Base-by-base conservation (phyloP, 2,797 vertebrate species). In the Channa striata region DNA sequence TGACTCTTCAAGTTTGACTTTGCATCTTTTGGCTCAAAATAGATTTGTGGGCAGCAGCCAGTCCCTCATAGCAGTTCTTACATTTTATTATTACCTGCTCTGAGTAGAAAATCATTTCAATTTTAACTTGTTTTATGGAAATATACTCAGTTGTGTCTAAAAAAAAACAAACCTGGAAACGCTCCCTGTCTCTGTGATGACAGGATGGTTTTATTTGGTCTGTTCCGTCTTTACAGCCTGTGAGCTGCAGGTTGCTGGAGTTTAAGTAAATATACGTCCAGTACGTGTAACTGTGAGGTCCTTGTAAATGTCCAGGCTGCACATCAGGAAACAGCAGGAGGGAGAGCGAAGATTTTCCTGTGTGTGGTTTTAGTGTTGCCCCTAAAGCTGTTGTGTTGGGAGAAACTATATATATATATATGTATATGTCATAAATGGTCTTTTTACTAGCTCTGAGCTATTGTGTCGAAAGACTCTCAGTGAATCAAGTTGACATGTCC, bases 221-320 rank as follows among this genome's bases (percentile, higher is more conserved):
- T 36, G 11, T 16, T 11, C 4, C 7, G 17, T 54, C 14, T 54
- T 67, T 37, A 39, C 34, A 37, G 58, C 51, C 25, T 74, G 50
- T 62, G 59, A 65, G 80, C 56, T 59, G 20, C 42, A 4, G n/a
- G n/a, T 78, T 68, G 61, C 72, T 67, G 16, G 8, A 56, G 30
- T 63, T 17, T 11, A 44, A 72, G 56, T 73, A 56, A 62, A 71
- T 77, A 51, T 73, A 71, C 67, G 73, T 79, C 43, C 48, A 40
- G 50, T 76, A 70, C 77, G 70, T 74, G 80, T 84, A 76, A 84
- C 74, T 68, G 43, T 74, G 72, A 84, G 66, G 77, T 80, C 51
- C 72, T 77, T 74, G 64, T 78, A 72, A 83, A 86, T 80, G 7
- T 51, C 59, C 43, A 20, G 37, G 50, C 62, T 25, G 10, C 48